Base-by-base conservation (phyloP, 2,888 invertebrate species). In the Erannis defoliaria region DNA sequence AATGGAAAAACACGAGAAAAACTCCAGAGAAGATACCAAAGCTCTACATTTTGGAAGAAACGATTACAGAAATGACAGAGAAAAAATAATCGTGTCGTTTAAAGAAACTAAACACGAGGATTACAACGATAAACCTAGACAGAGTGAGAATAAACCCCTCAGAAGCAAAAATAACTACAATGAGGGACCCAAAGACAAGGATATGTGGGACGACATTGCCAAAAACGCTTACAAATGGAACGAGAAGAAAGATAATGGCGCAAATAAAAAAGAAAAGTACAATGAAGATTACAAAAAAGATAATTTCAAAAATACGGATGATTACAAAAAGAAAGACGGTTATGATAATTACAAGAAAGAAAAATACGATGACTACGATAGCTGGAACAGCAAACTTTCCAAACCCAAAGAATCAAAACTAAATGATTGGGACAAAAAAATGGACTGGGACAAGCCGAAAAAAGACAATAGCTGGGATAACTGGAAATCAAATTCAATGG, bases 161-260 rank as follows among this genome's bases (percentile, higher is more conserved):
- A 64, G 18, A 49, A 42, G 40, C 0, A 60, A 62, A 14, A 46
- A 55, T 9, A 48, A 48, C 18, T 6, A 23, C 14, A 42, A 67
- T 18, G 12, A 55, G 0, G 53, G 54, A 9, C 37, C 40, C 23
- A 4, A 35, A 6, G 51, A 55, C 45, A 58, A 59, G 42, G 59
- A 67, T 6, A 38, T 29, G 21, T 64, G 62, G 67, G 67, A 66
- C 50, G 43, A 60, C 0, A 59, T 55, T 38, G 66, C 67, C 10
- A 64, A 50, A 45, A 50, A 61, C 18, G 14, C 19, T 1, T 23
- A 48, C 5, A 31, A 46, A 5, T 46, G 46, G 19, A 16, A 48
- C 2, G 9, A 48, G 8, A 37, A 46, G 5, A 42, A 33, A 21
- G 45, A 51, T 14, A 53, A n/a, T 16, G 23, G 40, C n/a, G 14